Evolutionary conservation across 1,140 invertebrate species (phyloP), one percentile per base, ranked within the genome.

Genomic region (Oncopodura yosiiana): DNA sequence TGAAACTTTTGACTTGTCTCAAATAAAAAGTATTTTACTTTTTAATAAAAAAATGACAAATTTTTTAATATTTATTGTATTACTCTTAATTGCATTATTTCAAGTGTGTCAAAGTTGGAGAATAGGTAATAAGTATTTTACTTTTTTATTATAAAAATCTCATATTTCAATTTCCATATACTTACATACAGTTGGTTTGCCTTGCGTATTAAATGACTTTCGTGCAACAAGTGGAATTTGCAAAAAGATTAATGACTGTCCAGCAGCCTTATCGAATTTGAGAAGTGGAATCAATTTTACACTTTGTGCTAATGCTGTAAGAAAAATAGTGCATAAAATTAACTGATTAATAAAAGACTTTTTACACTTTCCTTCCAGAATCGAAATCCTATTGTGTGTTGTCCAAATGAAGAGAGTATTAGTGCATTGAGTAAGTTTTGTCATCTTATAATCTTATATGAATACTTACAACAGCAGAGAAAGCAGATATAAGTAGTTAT

Each of bases 381-480:
- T 32, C 19, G 38, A n/a, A 23, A 14, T 2, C 49, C 52, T 21
- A 21, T 58, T 3, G 45, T 62, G 24, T 62, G 61, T 39, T 62
- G 61, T 48, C 49, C 46, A 9, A 53, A 5, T 24, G 24, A 34
- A 23, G 29, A 19, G 12, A 52, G 61, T 24, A 62, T 59, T 18
- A 62, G 61, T 34, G 53, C 27, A 9, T 32, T 26, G 21, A 62
- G 61, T 62, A 36, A 61, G n/a, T 37, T 50, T 5, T 14, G 4
- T 8, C 9, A 52, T 24, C 11, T 23, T 21, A 29, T n/a, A n/a
- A n/a, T n/a, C n/a, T n/a, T n/a, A n/a, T 23, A 6, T 39, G 9
- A 18, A 12, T 23, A 12, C 9, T 30, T n/a, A 2, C 11, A 14
- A 27, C 6, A 45, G 24, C 18, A 34, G n/a, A n/a, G n/a, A n/a